Conservation (phyloP, 2,888 invertebrate genomes). For the Lepeophtheirus nordmannii region DNA sequence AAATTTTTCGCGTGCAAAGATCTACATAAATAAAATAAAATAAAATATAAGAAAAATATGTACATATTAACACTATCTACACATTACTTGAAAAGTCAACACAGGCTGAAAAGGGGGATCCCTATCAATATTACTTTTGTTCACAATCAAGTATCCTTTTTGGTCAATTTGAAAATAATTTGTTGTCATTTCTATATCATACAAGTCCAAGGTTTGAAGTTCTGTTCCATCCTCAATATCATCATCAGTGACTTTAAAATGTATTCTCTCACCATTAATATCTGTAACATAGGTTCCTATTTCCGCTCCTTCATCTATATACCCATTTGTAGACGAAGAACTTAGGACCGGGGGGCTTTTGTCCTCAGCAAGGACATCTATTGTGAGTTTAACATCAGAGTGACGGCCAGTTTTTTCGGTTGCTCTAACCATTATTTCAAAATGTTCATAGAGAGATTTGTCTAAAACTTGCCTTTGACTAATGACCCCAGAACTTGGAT, state of each 20-base stretch:
- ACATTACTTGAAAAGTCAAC: slow-evolving; percentile 58
- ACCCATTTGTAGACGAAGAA: slow-evolving; percentile 30
- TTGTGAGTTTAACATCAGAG: background rate
- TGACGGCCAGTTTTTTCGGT: background rate
- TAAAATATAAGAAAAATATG: background rate
- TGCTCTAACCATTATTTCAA: slow-evolving; percentile 4
- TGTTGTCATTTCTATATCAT: slow-evolving; percentile 68
- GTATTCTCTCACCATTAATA: slow-evolving; percentile 47
- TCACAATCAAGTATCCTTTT: slow-evolving; percentile 56
- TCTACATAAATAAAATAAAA: slow-evolving; percentile 35
- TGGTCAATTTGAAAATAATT: slow-evolving; percentile 61
- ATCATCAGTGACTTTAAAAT: slow-evolving; percentile 59
- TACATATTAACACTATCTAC: background rate
- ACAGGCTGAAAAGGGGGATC: slow-evolving; percentile 70
- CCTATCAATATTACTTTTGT: slow-evolving; percentile 64
- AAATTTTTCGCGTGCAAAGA: slow-evolving; percentile 64
- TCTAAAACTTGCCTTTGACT: background rate
- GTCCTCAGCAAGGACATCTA: slow-evolving; percentile 19
- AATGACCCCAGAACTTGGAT: slow-evolving; percentile 48
- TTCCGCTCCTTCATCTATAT: slow-evolving; percentile 68
- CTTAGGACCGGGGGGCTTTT: slow-evolving; percentile 25
- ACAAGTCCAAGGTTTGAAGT: slow-evolving; percentile 61
- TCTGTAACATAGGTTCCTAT: slow-evolving; percentile 59
- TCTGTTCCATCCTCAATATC: slow-evolving; percentile 51
- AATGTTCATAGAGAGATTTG: background rate